Base-by-base conservation (phyloP, 2,888 invertebrate species). In the Coelopa pilipes region DNA sequence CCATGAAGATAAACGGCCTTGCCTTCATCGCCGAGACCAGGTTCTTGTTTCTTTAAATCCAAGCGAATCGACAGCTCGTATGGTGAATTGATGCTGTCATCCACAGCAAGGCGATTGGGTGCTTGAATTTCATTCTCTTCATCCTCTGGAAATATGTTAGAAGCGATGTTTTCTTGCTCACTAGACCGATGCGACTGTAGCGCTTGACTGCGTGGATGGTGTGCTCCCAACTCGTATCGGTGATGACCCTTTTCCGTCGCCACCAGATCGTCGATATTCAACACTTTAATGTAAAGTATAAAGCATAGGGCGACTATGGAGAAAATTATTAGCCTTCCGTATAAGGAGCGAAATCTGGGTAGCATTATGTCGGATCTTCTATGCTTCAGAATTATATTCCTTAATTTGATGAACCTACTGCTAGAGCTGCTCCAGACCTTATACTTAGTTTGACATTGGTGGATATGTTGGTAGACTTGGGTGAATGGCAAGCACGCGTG, bases 11-110 rank as follows among this genome's bases (percentile, higher is more conserved):
- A 88, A 0, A 93, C 93, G 0, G 93, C 90, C 15, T 89, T 89
- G 0, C 93, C 96, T 69, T 90, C 89, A 78, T 94, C 92, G 0
- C 96, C 96, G 62, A 96, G 87, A 2, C 92, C 92, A 5, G 90
- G 89, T 17, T 93, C 89, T 73, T 94, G 91, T 79, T 90, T 90
- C 17, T 89, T 88, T 78, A 94, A 91, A 82, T 94, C 93, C 72
- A 89, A 89, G 24, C 85, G 83, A 75, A 93, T 90, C 82, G 90
- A 81, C 57, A 78, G 72, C 74, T 86, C 86, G 24, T 82, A 83
- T 0, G 83, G 81, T 50, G 84, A 80, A 57, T 77, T 70, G 47
- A 78, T 77, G 68, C 78, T n/a, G 49, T 74, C 19, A 50, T 74
- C 3, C 59, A 17, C 10, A 17, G 66, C 59, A 65, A 75, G 21